Conservation (phyloP, 2,888 invertebrate species). For the Chrysolina oricalcia region DNA sequence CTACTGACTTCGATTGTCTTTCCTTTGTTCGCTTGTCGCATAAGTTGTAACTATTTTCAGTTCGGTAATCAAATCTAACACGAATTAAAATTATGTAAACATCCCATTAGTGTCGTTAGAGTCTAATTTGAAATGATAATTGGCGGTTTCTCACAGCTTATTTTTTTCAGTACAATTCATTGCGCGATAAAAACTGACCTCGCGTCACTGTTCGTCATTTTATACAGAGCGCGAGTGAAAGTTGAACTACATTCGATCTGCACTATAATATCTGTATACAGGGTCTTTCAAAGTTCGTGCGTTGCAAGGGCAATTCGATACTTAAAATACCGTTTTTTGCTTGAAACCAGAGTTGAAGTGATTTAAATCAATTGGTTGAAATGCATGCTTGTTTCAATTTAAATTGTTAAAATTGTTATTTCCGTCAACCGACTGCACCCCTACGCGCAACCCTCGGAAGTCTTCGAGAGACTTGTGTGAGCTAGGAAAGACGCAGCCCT, state of each 20-base stretch:
- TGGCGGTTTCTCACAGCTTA: not conserved
- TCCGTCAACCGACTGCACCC: too few species aligned
- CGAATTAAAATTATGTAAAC: not conserved
- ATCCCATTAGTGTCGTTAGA: not conserved
- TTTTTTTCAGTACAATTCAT: not conserved
- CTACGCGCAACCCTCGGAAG: too few species aligned
- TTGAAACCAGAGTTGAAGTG: too few species aligned
- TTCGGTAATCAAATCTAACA: not conserved
- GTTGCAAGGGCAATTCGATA: too few species aligned
- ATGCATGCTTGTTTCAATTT: too few species aligned
- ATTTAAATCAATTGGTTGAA: too few species aligned
- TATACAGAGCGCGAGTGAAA: not conserved
- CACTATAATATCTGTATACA: not conserved
- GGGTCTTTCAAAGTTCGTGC: not conserved
- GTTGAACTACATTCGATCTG: not conserved
- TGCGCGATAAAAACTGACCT: constrained; percentile 2
- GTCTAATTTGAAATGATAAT: not conserved
- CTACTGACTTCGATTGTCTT: too few species aligned
- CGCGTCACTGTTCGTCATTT: not conserved
- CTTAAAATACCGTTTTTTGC: too few species aligned
- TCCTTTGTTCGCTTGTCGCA: too few species aligned
- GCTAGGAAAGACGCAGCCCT: too few species aligned
- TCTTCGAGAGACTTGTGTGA: too few species aligned
- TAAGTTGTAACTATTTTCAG: not conserved
- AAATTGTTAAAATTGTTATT: too few species aligned